Conservation (phyloP, 2,113 vertebrate genomes). For the Brachyistius frenatus region DNA sequence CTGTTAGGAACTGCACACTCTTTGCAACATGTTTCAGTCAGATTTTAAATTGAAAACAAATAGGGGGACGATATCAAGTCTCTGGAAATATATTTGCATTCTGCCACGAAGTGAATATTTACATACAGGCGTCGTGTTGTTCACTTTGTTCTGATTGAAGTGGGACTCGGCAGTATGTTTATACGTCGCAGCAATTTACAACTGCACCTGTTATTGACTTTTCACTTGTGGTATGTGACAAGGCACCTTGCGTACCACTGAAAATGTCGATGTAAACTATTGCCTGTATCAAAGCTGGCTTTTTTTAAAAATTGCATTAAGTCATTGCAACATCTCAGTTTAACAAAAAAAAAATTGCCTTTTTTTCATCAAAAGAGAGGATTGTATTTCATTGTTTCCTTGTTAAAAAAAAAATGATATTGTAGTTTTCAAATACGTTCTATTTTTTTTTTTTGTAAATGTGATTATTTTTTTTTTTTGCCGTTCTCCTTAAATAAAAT, state of each 20-base stretch:
- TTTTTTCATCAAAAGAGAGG: no score
- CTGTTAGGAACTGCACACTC: no score
- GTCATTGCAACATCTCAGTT: not conserved
- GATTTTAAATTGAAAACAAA: not conserved
- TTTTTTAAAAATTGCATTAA: not conserved
- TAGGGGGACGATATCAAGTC: not conserved
- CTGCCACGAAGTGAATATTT: not conserved
- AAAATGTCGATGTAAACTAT: no score
- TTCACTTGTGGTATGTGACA: no score
- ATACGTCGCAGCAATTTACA: not conserved
- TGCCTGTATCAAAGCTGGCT: not conserved
- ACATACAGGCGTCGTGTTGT: not conserved
- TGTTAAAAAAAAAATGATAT: no score
- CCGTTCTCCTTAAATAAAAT: conserved; percentile 10
- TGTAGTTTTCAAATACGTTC: no score
- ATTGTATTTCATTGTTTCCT: not conserved
- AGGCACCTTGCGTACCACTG: not conserved
- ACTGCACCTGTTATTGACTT: not conserved
- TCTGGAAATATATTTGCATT: not conserved
- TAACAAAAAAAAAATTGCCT: not conserved
- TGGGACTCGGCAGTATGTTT: not conserved
- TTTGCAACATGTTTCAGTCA: not conserved
- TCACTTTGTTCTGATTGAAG: not conserved
- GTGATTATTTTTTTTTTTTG: conserved; percentile 1
- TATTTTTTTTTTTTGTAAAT: not conserved